Evolutionary conservation across 2,797 vertebrate species (phyloP).

Genomic region (Psittacula derbiana): DNA sequence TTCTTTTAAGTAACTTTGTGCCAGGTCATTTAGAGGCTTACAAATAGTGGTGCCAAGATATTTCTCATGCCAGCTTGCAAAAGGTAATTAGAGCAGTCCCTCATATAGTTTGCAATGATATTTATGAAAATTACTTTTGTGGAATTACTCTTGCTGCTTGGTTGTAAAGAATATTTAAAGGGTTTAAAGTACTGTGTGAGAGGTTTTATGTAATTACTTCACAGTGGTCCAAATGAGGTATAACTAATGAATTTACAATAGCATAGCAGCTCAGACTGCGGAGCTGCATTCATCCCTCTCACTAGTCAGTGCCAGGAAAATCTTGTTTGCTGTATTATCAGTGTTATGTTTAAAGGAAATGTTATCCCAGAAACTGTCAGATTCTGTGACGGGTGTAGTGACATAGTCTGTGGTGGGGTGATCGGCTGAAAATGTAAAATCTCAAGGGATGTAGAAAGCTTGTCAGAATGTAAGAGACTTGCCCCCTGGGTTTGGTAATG

Average conservation of each 20-base stretch:
- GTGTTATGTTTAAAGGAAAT: slow-evolving; percentile 27
- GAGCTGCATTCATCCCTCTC: neutral
- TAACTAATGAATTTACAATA: slow-evolving; percentile 52
- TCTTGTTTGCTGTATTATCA: neutral
- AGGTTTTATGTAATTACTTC: slow-evolving; percentile 32
- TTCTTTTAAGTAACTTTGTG: slow-evolving; percentile 25
- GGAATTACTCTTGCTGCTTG: slow-evolving; percentile 33
- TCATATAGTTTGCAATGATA: slow-evolving; percentile 41
- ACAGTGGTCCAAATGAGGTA: slow-evolving; percentile 49
- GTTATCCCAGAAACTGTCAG: neutral
- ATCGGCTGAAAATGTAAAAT: neutral
- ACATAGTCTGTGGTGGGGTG: neutral
- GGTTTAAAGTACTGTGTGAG: slow-evolving; percentile 19
- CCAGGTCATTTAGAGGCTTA: slow-evolving; percentile 45
- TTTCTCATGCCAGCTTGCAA: neutral
- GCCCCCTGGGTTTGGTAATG: neutral
- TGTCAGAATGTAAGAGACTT: neutral
- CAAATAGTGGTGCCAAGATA: neutral
- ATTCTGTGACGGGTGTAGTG: neutral
- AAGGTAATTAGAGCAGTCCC: slow-evolving; percentile 31
- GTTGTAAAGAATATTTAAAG: slow-evolving; percentile 50
- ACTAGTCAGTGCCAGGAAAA: neutral
- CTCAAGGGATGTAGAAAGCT: neutral
- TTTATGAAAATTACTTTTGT: slow-evolving; percentile 57
- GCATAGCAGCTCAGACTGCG: neutral